A percentile compares a stretch with the other conserved stretches of the same genome.
Evolutionary conservation across 1,140 invertebrate genomes (phyloP).

Genomic region (Lysiphlebus fabarum): DNA sequence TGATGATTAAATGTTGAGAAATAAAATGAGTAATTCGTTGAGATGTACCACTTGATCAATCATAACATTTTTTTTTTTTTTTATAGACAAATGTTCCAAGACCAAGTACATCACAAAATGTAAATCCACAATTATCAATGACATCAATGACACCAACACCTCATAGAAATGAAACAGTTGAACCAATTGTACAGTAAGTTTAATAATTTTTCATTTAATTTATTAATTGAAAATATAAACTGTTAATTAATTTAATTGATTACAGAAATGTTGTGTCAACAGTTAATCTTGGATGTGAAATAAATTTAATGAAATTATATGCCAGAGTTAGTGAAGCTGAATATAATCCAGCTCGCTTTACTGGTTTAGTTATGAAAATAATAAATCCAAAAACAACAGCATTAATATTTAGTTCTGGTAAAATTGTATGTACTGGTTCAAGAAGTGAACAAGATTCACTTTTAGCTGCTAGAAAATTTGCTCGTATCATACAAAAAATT

Average conservation of each 20-base stretch:
- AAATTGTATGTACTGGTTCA: constrained; percentile 97
- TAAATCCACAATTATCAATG: constrained; percentile 43
- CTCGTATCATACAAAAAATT: constrained; percentile 96
- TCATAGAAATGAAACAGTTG: constrained; percentile 40
- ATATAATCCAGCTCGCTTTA: constrained; percentile 97
- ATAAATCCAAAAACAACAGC: constrained; percentile 95
- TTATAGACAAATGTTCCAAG: constrained; percentile 45
- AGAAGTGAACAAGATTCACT: constrained; percentile 93
- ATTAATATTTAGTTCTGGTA: constrained; percentile 95
- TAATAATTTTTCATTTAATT: constrained; percentile 73
- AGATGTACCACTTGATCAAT: neutral
- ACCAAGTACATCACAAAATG: constrained; percentile 39
- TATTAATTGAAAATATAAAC: constrained; percentile 89
- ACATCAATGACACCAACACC: constrained; percentile 35
- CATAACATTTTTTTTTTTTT: neutral
- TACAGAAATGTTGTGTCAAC: constrained; percentile 92
- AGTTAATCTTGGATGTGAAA: constrained; percentile 82
- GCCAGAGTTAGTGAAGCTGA: constrained; percentile 96
- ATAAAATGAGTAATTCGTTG: too few relatives aligned
- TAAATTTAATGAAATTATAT: constrained; percentile 89
- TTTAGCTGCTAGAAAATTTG: constrained; percentile 94
- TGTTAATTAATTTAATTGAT: constrained; percentile 70
- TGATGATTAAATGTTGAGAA: too few relatives aligned
- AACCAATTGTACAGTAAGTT: constrained; percentile 47
- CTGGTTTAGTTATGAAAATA: constrained; percentile 97